A percentile compares a stretch with the other conserved stretches of the same genome.
phyloP scores from a whole-genome alignment of 1,140 invertebrate species.

The Danaus melanippus region DNA sequence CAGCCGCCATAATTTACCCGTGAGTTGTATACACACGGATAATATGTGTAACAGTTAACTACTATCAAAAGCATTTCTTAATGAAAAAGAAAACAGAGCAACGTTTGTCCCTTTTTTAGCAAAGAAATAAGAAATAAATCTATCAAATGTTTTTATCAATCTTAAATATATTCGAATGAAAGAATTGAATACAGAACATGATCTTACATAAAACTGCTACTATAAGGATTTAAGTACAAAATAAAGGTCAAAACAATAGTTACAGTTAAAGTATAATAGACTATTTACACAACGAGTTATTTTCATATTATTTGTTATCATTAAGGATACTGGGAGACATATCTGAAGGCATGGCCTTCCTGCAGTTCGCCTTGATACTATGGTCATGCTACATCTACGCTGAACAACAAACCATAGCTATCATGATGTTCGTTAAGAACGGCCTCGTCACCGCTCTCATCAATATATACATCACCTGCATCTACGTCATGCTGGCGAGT shows the following conservation, averaged over 20 bases:
- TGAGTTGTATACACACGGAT: slow-evolving; percentile 59
- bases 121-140: too few relatives aligned
- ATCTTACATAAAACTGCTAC: neutral
- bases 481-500: slow-evolving; percentile 83
- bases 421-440: slow-evolving; percentile 86
- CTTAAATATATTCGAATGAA: too few relatives aligned
- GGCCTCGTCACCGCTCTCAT: slow-evolving; percentile 82
- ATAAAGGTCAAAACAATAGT: too few relatives aligned
- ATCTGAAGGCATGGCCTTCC: slow-evolving; percentile 67
- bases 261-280: too few relatives aligned
- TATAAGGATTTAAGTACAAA: neutral
- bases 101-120: too few relatives aligned
- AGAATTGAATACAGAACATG: too few relatives aligned
- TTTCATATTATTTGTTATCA: neutral
- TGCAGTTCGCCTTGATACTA: slow-evolving; percentile 78
- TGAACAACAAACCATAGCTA: slow-evolving; percentile 87
- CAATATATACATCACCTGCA: slow-evolving; percentile 81
- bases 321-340: slow-evolving; percentile 68
- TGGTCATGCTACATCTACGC: slow-evolving; percentile 87
- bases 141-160: too few relatives aligned
- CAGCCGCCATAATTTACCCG: slow-evolving; percentile 82
- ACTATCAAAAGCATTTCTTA: too few relatives aligned
- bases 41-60: neutral
- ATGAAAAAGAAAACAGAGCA: too few relatives aligned
- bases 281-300: too few relatives aligned